phyloP scores from a whole-genome alignment of 1,140 invertebrate genomes.

The Anastatus disparis region DNA sequence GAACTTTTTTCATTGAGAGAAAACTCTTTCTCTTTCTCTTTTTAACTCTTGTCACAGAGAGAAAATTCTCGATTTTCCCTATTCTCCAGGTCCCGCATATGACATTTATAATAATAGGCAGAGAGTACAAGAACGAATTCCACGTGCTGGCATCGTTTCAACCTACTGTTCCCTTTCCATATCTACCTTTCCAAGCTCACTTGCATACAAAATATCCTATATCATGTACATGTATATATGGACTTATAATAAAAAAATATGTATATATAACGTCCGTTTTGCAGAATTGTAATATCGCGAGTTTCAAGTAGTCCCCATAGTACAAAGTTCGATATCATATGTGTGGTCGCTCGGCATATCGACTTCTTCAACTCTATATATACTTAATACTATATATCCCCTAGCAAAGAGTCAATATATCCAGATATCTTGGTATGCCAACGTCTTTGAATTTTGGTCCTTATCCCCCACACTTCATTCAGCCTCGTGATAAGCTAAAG shows the following conservation, averaged over 20 bases:
- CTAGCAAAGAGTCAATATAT: slow-evolving; percentile 25
- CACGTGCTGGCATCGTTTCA: slow-evolving; percentile 11
- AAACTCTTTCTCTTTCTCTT: too few relatives aligned
- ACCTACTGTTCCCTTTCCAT: too few relatives aligned
- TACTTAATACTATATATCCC: too few relatives aligned
- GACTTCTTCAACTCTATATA: too few relatives aligned
- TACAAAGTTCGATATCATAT: not conserved
- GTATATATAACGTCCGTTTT: not conserved
- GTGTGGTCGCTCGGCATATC: not conserved
- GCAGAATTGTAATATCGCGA: slow-evolving; percentile 46
- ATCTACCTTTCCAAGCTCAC: too few relatives aligned
- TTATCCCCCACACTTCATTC: slow-evolving; percentile 40
- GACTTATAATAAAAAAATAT: too few relatives aligned
- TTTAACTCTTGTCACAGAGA: too few relatives aligned
- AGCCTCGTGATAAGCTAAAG: slow-evolving; percentile 50
- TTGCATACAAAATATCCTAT: too few relatives aligned
- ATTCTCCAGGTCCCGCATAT: not conserved
- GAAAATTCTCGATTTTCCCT: slow-evolving; percentile 6
- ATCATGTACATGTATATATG: not conserved
- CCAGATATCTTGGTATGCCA: not conserved
- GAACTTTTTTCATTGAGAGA: too few relatives aligned
- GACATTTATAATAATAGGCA: slow-evolving; percentile 10
- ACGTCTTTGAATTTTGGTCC: not conserved
- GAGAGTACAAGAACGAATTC: slow-evolving; percentile 1
- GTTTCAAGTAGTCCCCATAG: not conserved